Percentiles rank a stretch among this genome's conserved stretches.
Evolutionary conservation across 2,797 vertebrate species (phyloP).

Genomic region (Neostethus bicornis): DNA sequence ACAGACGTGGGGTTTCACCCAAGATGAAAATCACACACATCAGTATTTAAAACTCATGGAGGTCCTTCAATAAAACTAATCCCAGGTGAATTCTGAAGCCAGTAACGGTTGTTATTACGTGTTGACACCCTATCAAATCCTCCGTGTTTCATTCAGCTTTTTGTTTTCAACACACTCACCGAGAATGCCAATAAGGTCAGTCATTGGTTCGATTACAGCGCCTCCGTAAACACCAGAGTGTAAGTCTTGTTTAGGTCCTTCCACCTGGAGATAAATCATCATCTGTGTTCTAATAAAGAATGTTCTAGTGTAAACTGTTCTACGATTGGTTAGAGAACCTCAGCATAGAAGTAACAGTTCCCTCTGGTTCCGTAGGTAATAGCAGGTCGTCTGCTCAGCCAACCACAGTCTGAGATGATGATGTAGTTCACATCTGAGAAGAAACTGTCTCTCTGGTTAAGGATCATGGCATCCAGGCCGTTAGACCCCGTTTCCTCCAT

Average conservation of each 20-base stretch:
- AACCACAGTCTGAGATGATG: slow-evolving; percentile 89
- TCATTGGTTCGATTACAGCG: slow-evolving; percentile 88
- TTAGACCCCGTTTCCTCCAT: slow-evolving; percentile 92
- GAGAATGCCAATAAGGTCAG: slow-evolving; percentile 88
- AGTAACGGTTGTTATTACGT: no score
- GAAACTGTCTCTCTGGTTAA: slow-evolving; percentile 81
- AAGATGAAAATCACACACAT: no score
- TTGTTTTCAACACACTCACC: slow-evolving; percentile 77
- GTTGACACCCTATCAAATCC: no score
- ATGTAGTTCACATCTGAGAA: slow-evolving; percentile 87
- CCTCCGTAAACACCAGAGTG: slow-evolving; percentile 93
- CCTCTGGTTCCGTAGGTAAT: slow-evolving; percentile 89
- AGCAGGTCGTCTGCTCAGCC: slow-evolving; percentile 86
- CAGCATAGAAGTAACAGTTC: slow-evolving; percentile 89
- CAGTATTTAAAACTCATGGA: no score
- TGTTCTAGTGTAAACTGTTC: no score
- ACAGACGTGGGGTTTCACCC: no score
- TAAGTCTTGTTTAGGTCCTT: slow-evolving; percentile 87
- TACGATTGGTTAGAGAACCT: slow-evolving; percentile 69
- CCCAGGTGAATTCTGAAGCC: no score
- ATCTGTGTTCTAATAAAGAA: not conserved
- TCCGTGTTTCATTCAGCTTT: no score
- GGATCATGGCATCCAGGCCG: slow-evolving; percentile 84
- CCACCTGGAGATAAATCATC: slow-evolving; percentile 76
- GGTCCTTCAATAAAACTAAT: no score